Evolutionary conservation across 2,797 vertebrate species (phyloP).

Genomic region (Tokudaia tokunoshimensis): DNA sequence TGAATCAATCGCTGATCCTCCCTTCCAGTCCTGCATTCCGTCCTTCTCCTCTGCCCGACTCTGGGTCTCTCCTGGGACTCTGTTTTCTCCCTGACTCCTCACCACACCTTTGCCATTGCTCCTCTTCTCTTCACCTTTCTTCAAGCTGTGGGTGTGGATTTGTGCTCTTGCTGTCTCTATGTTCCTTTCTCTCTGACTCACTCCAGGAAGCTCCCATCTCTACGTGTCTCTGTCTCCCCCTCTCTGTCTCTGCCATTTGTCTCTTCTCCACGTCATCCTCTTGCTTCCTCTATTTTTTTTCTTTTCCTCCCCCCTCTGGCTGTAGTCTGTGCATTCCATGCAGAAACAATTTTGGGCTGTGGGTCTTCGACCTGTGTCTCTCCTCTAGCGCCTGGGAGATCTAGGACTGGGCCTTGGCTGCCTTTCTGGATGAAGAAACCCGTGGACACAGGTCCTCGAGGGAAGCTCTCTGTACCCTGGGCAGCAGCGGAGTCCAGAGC

Average conservation of each 20-base stretch:
- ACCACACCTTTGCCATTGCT: not conserved
- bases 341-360: fast-evolving
- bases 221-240: not conserved
- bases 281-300: not conserved
- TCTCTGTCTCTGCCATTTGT: not conserved
- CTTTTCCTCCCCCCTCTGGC: not conserved
- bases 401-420: not conserved
- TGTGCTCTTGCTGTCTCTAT: not conserved
- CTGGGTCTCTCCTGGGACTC: not conserved
- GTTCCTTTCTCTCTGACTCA: not conserved
- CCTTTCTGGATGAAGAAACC: not conserved
- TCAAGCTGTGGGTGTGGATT: not conserved
- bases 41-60: not conserved
- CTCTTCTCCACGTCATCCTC: not conserved
- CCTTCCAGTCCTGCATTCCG: not conserved
- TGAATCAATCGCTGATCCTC: not conserved
- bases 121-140: not conserved
- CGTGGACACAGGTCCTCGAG: not conserved
- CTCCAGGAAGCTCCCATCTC: not conserved
- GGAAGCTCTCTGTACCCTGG: not conserved
- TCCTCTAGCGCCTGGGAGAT: not conserved
- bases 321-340: not conserved
- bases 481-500: not conserved
- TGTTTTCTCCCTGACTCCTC: not conserved
- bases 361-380: not conserved